phyloP scores from a whole-genome alignment of 2,797 vertebrate species.

The Hyperoplus lanceolatus region DNA sequence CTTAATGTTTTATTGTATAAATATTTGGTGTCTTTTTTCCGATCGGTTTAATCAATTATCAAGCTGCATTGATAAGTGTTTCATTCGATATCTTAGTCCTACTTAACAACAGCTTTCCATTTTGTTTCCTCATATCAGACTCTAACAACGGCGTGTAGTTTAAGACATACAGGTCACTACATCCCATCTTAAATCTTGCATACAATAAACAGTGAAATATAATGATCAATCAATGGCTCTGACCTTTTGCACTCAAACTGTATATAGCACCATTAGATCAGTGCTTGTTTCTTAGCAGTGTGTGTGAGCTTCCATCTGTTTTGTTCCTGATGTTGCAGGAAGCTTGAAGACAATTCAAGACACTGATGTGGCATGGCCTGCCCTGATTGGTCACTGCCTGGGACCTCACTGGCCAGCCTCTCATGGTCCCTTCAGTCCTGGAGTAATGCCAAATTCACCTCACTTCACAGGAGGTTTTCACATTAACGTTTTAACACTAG shows the following conservation, averaged over 20 bases:
- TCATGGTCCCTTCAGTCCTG: not conserved
- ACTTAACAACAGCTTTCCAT: slow-evolving; percentile 22
- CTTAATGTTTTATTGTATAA: slow-evolving; percentile 37
- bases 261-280: slow-evolving; percentile 63
- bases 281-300: slow-evolving; percentile 39
- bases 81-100: slow-evolving; percentile 18
- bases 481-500: not conserved
- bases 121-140: slow-evolving; percentile 11
- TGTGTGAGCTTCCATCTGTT: slow-evolving; percentile 4
- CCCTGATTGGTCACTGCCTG: slow-evolving; percentile 39
- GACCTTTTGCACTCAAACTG: slow-evolving; percentile 33
- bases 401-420: slow-evolving; percentile 1
- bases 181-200: slow-evolving; percentile 44
- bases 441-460: slow-evolving; percentile 30
- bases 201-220: slow-evolving; percentile 60
- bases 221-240: slow-evolving; percentile 44
- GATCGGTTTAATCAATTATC: slow-evolving; percentile 34
- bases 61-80: slow-evolving; percentile 39
- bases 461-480: slow-evolving; percentile 8
- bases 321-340: slow-evolving; percentile 8
- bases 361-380: slow-evolving; percentile 1
- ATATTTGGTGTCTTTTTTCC: slow-evolving; percentile 64
- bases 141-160: slow-evolving; percentile 22
- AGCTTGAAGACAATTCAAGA: slow-evolving; percentile 15
- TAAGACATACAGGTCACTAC: slow-evolving; percentile 17